Evolutionary conservation across 2,113 vertebrate species (phyloP).

Genomic region (Pithys albifrons): DNA sequence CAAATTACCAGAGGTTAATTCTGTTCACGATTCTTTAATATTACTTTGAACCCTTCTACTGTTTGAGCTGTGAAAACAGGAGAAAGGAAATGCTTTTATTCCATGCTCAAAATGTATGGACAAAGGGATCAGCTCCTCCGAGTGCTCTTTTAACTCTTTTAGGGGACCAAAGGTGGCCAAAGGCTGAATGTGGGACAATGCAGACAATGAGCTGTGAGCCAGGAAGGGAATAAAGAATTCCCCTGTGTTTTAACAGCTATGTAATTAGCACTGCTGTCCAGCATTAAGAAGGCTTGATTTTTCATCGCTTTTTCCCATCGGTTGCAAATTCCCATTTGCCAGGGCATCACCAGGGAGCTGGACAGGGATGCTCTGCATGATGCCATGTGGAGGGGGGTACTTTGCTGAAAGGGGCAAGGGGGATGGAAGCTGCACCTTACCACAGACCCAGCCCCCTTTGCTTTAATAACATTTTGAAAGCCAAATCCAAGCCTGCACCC

Average conservation of each 20-base stretch:
- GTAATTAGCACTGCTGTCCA: neutral
- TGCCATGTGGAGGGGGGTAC: neutral
- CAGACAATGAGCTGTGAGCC: neutral
- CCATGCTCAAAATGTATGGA: neutral
- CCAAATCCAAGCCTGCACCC: neutral
- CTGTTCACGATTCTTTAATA: slow-evolving; percentile 9
- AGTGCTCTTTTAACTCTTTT: slow-evolving; percentile 19
- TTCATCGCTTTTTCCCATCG: neutral
- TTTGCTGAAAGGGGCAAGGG: neutral
- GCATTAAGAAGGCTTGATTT: neutral
- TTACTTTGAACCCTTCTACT: slow-evolving; percentile 7
- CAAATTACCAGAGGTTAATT: slow-evolving; percentile 6
- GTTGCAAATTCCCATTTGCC: neutral
- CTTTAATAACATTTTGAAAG: neutral
- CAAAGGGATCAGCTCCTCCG: neutral
- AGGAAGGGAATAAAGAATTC: neutral
- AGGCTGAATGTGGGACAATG: neutral
- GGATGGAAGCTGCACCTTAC: neutral
- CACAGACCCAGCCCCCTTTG: neutral
- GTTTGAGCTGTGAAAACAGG: slow-evolving; percentile 1
- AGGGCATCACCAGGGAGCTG: neutral
- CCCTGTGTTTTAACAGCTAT: neutral
- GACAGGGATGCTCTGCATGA: neutral
- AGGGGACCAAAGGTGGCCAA: neutral
- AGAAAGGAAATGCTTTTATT: slow-evolving; percentile 47